Evolutionary conservation across 2,888 invertebrate species (phyloP), one percentile per base, ranked within the genome.

Genomic region (Tortricodes alternella): DNA sequence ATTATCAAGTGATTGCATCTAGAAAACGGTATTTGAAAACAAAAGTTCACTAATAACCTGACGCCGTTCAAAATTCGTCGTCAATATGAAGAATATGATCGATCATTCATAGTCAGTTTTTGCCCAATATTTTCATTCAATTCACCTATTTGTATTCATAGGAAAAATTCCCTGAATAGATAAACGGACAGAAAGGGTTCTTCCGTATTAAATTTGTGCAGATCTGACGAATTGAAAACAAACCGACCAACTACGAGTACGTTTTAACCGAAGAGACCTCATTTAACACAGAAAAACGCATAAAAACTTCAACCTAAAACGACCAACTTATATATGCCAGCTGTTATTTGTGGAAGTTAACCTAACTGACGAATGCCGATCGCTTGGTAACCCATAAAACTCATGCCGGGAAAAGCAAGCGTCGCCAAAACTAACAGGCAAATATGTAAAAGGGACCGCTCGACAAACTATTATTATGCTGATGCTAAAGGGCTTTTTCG

Each of bases 71-170:
- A n/a, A n/a, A n/a, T n/a, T n/a, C n/a, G 53, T 46, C 57, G 58
- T 62, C 60, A 69, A 71, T 64, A 61, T 60, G 66, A 68, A 67
- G 66, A 64, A 70, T 72, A 69, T 63, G 66, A 71, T 68, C 73
- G 66, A 71, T 68, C 73, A 62, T 78, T 80, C 68, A 68, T 69
- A 78, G 75, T 72, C 78, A 76, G 80, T 80, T 80, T 79, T 71
- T 62, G 64, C 65, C 68, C 71, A 78, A 81, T 76, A 76, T 78
- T 77, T 79, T 77, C 77, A 75, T 77, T 78, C 76, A 70, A 72
- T 73, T 70, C 67, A 66, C 73, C 73, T 76, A 83, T 83, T 83
- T 78, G 76, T 83, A 83, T 83, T 83, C 83, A 83, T 80, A 71
- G 71, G 76, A 76, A 77, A 76, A 76, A 72, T 78, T 80, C 73